phyloP scores from a whole-genome alignment of 1,140 invertebrate species.

The Drosophila leontia region DNA sequence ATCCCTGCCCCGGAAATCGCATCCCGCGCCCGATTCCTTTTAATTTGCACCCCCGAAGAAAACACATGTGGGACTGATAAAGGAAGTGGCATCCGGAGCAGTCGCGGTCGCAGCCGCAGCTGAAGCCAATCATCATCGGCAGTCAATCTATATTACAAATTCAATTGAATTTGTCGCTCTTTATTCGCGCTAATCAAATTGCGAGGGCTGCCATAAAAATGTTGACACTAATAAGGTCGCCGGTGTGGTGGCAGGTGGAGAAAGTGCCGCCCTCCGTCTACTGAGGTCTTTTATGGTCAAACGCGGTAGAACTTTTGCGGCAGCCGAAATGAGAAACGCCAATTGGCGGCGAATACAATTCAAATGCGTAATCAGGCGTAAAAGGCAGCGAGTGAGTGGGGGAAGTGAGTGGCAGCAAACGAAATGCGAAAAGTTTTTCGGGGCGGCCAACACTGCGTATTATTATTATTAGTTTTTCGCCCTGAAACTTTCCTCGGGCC shows the following conservation, averaged over 20 bases:
- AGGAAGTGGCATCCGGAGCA: slow-evolving; percentile 7
- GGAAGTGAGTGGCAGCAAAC: slow-evolving; percentile 38
- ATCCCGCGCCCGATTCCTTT: slow-evolving; percentile 37
- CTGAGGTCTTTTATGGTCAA: slow-evolving; percentile 16
- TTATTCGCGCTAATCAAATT: slow-evolving; percentile 71
- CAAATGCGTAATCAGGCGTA: slow-evolving; percentile 80
- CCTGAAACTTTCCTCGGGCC: slow-evolving; percentile 59
- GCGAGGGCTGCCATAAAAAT: slow-evolving; percentile 50
- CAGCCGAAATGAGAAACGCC: background rate
- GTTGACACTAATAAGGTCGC: slow-evolving; percentile 55
- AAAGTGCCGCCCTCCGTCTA: slow-evolving; percentile 9
- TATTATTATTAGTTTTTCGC: slow-evolving; percentile 82
- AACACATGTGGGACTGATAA: slow-evolving; percentile 47
- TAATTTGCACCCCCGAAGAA: slow-evolving; percentile 58
- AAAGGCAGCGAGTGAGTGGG: slow-evolving; percentile 9
- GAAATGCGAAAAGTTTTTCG: slow-evolving; percentile 82
- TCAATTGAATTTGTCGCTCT: slow-evolving; percentile 78
- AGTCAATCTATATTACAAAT: slow-evolving; percentile 65
- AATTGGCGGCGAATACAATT: slow-evolving; percentile 65
- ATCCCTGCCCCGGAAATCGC: slow-evolving; percentile 19
- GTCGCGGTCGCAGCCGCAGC: slow-evolving; percentile 4
- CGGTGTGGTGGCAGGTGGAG: slow-evolving; percentile 14
- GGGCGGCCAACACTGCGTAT: slow-evolving; percentile 57
- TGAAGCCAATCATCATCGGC: slow-evolving; percentile 74
- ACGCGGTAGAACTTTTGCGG: slow-evolving; percentile 2